Evolutionary conservation across 2,113 vertebrate species (phyloP).

Genomic region (Phainopepla nitens): DNA sequence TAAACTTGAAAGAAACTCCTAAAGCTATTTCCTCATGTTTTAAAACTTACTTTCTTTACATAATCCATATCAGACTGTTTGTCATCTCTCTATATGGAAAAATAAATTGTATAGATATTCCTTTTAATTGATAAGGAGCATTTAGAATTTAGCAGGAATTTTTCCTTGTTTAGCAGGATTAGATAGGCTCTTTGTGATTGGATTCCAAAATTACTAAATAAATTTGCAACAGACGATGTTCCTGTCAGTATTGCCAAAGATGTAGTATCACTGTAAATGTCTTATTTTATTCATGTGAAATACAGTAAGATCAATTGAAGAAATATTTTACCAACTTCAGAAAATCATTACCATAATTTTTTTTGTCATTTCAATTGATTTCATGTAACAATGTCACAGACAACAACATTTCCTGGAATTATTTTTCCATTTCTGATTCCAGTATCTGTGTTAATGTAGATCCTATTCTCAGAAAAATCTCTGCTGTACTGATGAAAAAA

Average conservation of each 20-base stretch:
- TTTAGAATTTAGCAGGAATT: neutral
- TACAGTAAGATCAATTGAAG: neutral
- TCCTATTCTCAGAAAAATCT: neutral
- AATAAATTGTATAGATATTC: neutral
- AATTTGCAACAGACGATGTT: neutral
- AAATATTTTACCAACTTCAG: neutral
- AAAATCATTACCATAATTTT: neutral
- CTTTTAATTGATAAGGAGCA: neutral
- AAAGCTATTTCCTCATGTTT: neutral
- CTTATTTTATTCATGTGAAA: neutral
- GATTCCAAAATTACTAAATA: neutral
- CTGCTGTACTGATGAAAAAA: neutral
- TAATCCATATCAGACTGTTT: neutral
- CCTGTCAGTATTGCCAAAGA: neutral
- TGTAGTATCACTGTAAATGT: neutral
- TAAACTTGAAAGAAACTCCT: neutral
- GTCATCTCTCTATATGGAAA: neutral
- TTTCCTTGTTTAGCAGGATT: neutral
- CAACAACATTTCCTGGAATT: neutral
- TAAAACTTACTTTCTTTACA: neutral
- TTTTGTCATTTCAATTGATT: neutral
- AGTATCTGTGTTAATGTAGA: neutral
- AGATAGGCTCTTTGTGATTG: neutral
- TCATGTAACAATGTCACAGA: neutral
- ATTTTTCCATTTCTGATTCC: neutral